These are phyloP conservation scores for Osmoderma eremita DNA, from an alignment of 2,888 invertebrate species.

Conservation along the genomic window DNA sequence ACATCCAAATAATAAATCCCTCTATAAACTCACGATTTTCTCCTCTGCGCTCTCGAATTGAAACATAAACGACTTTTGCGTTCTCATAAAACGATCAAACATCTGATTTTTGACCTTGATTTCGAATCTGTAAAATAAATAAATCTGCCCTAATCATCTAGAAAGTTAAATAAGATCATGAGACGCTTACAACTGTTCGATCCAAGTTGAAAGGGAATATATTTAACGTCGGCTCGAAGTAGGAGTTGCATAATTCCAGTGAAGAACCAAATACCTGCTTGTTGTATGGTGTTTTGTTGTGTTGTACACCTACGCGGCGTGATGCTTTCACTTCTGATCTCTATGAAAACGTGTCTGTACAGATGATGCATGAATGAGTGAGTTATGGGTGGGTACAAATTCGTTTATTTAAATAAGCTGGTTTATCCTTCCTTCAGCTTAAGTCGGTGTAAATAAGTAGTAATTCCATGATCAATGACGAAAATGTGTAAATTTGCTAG, in stretches of 20 bases:
- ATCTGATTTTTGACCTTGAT: slow-evolving; percentile 8
- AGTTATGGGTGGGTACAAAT: not conserved
- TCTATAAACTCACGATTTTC: slow-evolving; percentile 8
- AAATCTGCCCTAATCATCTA: too few species aligned
- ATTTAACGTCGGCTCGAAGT: too few species aligned
- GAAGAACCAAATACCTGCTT: not conserved
- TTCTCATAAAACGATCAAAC: slow-evolving; percentile 11
- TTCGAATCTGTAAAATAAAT: not conserved
- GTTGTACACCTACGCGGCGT: not conserved
- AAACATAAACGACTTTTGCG: not conserved
- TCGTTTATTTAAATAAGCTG: not conserved
- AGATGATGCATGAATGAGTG: not conserved
- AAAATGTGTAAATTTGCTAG: too few species aligned
- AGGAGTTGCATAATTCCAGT: slow-evolving; percentile 4
- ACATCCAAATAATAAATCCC: not conserved
- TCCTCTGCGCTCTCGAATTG: not conserved
- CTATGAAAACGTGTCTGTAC: not conserved
- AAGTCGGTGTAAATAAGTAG: not conserved
- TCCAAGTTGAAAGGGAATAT: not conserved
- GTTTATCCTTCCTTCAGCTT: not conserved
- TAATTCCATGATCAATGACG: not conserved
- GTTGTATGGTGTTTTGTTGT: slow-evolving; percentile 1
- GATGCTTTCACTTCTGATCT: slow-evolving; percentile 16
- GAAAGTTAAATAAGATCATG: too few species aligned
- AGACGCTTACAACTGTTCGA: not conserved